Conservation (phyloP, 2,888 invertebrate species). For the Eupsilia transversa region DNA sequence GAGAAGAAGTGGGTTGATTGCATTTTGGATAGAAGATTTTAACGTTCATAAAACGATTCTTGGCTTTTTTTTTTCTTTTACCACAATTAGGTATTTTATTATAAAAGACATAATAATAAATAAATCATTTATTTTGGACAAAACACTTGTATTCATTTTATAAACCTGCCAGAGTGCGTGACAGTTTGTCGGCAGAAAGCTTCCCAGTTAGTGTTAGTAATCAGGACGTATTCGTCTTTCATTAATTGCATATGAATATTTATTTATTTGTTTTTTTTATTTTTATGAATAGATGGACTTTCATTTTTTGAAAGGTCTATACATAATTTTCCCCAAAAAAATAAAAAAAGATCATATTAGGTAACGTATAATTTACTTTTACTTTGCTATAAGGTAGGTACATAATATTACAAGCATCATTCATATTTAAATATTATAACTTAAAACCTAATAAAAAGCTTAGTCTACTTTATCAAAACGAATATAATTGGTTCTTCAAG, state of each 20-base stretch:
- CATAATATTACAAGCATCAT: not conserved
- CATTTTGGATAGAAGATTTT: not conserved
- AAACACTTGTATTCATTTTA: too few relatives aligned
- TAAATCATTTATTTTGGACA: too few relatives aligned
- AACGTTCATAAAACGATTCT: not conserved
- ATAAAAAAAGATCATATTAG: not conserved
- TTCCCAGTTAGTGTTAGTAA: not conserved
- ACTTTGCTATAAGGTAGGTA: accelerated
- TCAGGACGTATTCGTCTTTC: not conserved
- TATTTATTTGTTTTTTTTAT: too few relatives aligned
- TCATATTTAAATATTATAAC: not conserved
- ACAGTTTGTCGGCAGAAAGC: too few relatives aligned
- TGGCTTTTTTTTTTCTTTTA: not conserved
- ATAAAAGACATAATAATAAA: too few relatives aligned
- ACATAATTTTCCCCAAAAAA: not conserved
- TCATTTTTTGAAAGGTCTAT: not conserved
- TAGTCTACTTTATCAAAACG: not conserved
- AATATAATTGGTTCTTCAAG: slow-evolving; percentile 2
- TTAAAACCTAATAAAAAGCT: not conserved
- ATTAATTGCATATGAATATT: not conserved
- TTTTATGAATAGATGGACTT: not conserved
- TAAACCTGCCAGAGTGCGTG: too few relatives aligned
- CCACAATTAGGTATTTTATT: not conserved
- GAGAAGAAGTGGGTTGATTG: not conserved
- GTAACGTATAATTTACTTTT: not conserved